These are phyloP conservation scores for Lasioglossum pauxillum DNA, from an alignment of 2,888 invertebrate genomes.

Conservation along the genomic window DNA sequence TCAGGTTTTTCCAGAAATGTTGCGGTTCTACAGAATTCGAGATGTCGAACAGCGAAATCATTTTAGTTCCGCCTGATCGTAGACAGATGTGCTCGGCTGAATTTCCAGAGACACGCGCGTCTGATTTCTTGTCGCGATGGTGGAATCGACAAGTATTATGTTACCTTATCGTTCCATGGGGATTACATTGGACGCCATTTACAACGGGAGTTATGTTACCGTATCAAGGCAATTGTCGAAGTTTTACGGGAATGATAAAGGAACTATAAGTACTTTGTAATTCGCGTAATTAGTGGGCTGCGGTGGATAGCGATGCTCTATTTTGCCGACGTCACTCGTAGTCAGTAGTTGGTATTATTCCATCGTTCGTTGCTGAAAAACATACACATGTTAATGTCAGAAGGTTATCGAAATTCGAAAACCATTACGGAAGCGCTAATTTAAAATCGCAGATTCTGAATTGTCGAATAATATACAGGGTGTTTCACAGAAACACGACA, in stretches of 20 bases:
- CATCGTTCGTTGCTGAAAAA: not conserved
- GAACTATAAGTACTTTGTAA: not conserved
- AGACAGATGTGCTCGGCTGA: not conserved
- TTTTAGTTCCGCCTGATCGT: not conserved
- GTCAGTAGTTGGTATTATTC: not conserved
- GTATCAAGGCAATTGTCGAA: not conserved
- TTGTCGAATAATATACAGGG: no score
- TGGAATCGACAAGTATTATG: conserved; percentile 8
- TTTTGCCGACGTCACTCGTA: not conserved
- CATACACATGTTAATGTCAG: not conserved
- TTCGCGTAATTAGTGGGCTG: not conserved
- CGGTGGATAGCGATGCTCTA: not conserved
- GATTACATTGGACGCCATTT: conserved; percentile 10
- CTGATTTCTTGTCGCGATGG: conserved; percentile 14
- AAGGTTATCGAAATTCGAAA: not conserved
- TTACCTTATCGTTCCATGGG: conserved; percentile 31
- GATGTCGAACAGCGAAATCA: not conserved
- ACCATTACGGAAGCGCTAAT: not conserved
- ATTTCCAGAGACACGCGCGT: not conserved
- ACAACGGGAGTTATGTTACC: not conserved
- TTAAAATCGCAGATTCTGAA: no score
- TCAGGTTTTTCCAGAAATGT: not conserved
- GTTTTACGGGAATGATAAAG: not conserved
- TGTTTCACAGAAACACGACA: no score
- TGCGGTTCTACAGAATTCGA: not conserved